These are phyloP conservation scores for Leptinotarsa peninsularis DNA, from an alignment of 2,888 invertebrate genomes.

Conservation along the genomic window DNA sequence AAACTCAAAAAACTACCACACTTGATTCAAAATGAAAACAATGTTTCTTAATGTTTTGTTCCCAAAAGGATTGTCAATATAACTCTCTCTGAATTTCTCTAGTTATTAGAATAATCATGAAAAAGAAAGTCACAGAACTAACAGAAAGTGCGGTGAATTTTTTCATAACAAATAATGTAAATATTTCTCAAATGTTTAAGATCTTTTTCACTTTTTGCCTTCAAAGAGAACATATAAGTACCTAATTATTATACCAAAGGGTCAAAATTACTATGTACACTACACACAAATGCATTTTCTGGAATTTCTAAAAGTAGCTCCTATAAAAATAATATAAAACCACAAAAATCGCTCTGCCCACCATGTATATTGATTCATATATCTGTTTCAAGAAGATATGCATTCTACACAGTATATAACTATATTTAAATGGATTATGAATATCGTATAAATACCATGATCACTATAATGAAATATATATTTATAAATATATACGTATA, in stretches of 20 bases:
- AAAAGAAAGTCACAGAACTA: not conserved
- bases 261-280: conserved; percentile 11
- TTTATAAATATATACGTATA: conserved; percentile 3
- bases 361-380: conserved; percentile 16
- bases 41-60: not conserved
- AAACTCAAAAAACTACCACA: not conserved
- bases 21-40: not conserved
- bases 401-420: conserved; percentile 36
- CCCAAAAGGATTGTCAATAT: not conserved
- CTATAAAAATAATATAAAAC: conserved; percentile 19
- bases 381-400: conserved; percentile 34
- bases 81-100: not conserved
- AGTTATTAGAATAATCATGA: not conserved
- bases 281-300: not conserved
- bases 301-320: conserved; percentile 10
- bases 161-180: not conserved
- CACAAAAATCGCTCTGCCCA: conserved; percentile 16
- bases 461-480: conserved; percentile 33
- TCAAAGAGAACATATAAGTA: not conserved
- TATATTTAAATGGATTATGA: conserved; percentile 30
- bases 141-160: not conserved
- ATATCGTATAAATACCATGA: conserved; percentile 31
- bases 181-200: not conserved
- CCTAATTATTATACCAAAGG: not conserved
- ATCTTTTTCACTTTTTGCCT: not conserved